Conservation (phyloP, 2,888 invertebrate species). For the Crematogaster levior region DNA sequence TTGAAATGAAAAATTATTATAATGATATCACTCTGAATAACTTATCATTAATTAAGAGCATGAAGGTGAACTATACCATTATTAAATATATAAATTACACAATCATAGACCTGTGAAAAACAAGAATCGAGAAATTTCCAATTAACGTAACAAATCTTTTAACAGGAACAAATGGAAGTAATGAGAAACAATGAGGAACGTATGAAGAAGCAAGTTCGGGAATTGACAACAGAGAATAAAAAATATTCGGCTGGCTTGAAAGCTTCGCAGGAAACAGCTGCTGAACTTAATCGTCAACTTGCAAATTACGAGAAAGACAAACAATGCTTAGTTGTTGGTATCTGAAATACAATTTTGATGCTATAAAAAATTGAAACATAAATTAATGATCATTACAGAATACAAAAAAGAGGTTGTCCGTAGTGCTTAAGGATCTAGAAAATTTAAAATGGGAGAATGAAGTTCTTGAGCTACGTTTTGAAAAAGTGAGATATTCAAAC, state of each 20-base stretch:
- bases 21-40: constrained; percentile 98
- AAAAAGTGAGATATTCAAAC: constrained; percentile 86
- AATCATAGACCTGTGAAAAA: neutral
- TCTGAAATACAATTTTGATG: constrained; percentile 4
- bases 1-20: constrained; percentile 97
- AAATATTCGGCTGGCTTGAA: constrained; percentile 91
- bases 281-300: constrained; percentile 91
- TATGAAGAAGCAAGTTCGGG: constrained; percentile 89
- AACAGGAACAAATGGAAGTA: constrained; percentile 91
- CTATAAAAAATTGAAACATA: constrained; percentile 2
- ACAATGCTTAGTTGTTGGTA: constrained; percentile 89
- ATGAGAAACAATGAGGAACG: constrained; percentile 93
- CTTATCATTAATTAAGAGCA: constrained; percentile 94
- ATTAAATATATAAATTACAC: neutral
- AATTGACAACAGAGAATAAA: constrained; percentile 91
- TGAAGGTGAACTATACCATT: constrained; percentile 88
- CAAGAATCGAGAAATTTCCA: neutral
- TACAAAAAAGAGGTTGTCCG: constrained; percentile 86
- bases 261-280: constrained; percentile 90
- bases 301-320: constrained; percentile 96
- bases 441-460: constrained; percentile 89
- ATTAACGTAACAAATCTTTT: neutral
- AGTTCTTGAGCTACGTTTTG: constrained; percentile 92
- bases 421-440: constrained; percentile 87
- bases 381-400: constrained; percentile 84